phyloP scores from a whole-genome alignment of 2,888 invertebrate genomes.

The Caradrina clavipalpis region DNA sequence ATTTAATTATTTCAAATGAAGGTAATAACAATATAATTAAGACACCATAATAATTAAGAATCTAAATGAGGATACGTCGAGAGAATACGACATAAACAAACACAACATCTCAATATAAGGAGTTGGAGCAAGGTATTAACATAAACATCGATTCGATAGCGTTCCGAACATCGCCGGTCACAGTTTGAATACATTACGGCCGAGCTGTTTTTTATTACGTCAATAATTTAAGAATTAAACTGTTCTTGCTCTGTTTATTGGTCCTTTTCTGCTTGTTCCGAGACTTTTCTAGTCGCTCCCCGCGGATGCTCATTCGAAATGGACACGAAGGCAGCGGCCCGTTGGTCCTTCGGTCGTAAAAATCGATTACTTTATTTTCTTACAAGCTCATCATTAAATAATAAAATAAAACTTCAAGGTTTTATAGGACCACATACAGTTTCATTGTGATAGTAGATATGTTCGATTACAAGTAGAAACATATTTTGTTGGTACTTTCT shows the following conservation, averaged over 20 bases:
- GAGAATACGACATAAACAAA: constrained; percentile 77
- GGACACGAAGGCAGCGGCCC: constrained; percentile 61
- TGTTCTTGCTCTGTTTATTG: constrained; percentile 72
- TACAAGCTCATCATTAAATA: constrained; percentile 73
- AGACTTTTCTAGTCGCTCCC: constrained; percentile 68
- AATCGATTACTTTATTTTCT: constrained; percentile 80
- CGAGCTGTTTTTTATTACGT: constrained; percentile 83
- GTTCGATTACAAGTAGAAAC: constrained; percentile 36
- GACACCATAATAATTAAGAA: constrained; percentile 78
- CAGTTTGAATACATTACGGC: constrained; percentile 85
- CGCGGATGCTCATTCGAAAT: constrained; percentile 64
- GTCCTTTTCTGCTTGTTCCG: constrained; percentile 66
- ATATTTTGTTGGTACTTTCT: constrained; percentile 30
- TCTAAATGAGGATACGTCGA: constrained; percentile 72
- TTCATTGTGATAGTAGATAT: constrained; percentile 49
- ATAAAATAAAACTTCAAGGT: constrained; percentile 65
- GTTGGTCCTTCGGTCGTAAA: constrained; percentile 77
- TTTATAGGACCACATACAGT: constrained; percentile 66
- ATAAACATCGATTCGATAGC: constrained; percentile 86
- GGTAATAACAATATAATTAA: constrained; percentile 66
- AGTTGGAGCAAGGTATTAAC: constrained; percentile 78
- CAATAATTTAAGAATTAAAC: constrained; percentile 86
- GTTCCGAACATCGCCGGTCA: constrained; percentile 78
- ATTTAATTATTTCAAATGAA: constrained; percentile 42
- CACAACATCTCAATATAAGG: constrained; percentile 85